Percentiles rank a stretch among this genome's conserved stretches.
Evolutionary conservation across 64 coral and sea anemone species (phyloP).

Genomic region (Cladopsammia gracilis): DNA sequence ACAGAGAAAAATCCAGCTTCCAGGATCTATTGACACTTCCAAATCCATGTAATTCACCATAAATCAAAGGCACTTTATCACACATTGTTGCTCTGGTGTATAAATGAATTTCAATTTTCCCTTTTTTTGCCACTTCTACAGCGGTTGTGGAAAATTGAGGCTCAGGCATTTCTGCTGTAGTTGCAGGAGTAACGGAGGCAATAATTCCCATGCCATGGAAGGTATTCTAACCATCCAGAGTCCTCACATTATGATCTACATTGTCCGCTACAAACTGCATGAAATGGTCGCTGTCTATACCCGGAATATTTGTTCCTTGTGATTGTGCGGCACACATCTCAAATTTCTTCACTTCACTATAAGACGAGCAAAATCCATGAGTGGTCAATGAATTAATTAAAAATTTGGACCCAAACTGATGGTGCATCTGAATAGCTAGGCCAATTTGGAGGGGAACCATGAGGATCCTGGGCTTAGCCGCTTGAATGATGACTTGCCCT

Average conservation of each 20-base stretch:
- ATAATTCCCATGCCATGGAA: constrained; percentile 78
- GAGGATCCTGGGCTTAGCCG: not conserved
- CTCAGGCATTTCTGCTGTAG: not conserved
- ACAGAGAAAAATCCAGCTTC: constrained; percentile 21
- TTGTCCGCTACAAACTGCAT: constrained; percentile 35
- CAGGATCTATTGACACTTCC: not conserved
- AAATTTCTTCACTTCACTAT: not conserved
- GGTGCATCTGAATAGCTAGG: not conserved
- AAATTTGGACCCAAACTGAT: not conserved
- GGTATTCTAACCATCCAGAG: constrained; percentile 36
- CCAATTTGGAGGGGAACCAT: not conserved
- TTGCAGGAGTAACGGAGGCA: constrained; percentile 38
- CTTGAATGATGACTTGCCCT: constrained; percentile 1
- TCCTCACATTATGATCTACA: constrained; percentile 40
- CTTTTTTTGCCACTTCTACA: not conserved
- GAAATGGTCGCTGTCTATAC: not conserved
- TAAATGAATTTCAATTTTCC: constrained; percentile 7
- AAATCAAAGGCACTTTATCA: not conserved
- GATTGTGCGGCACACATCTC: not conserved
- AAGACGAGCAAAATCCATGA: not conserved
- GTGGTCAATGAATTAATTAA: not conserved
- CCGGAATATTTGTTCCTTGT: not conserved
- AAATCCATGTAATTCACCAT: not conserved
- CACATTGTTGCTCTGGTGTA: not conserved
- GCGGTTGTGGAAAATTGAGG: not conserved